Conservation (phyloP, 1,140 invertebrate genomes). For the Diorhabda carinulata region DNA sequence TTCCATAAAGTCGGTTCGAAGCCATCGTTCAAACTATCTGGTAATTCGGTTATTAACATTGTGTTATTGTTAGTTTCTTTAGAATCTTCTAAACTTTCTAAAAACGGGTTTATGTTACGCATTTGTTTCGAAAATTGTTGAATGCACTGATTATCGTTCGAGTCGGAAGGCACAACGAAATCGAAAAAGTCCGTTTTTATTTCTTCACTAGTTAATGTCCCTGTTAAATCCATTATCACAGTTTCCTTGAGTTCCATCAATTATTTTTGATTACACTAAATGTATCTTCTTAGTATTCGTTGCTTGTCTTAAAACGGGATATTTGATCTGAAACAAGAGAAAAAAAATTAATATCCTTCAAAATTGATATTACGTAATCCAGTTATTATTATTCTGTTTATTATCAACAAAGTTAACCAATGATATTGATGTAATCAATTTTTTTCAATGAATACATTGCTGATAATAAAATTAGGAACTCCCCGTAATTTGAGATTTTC, state of each 20-base stretch:
- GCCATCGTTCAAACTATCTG: constrained; percentile 49
- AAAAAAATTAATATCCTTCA: no score
- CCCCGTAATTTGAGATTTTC: no score
- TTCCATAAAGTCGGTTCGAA: constrained; percentile 68
- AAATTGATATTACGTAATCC: no score
- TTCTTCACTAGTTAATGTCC: constrained; percentile 70
- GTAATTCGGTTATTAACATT: constrained; percentile 45
- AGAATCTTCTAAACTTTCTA: constrained; percentile 53
- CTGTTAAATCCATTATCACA: constrained; percentile 70
- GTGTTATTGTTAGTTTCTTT: constrained; percentile 68
- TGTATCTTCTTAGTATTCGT: no score
- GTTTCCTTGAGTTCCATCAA: constrained; percentile 39
- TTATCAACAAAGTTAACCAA: no score
- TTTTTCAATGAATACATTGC: no score
- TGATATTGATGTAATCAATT: no score
- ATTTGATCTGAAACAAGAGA: no score
- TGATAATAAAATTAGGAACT: no score
- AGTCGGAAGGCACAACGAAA: constrained; percentile 74
- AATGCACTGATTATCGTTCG: constrained; percentile 57
- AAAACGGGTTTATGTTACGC: constrained; percentile 58
- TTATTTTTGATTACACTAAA: constrained; percentile 6
- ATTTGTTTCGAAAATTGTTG: constrained; percentile 61
- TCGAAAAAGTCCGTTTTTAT: constrained; percentile 82
- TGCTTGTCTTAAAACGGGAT: no score
- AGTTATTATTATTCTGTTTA: no score